Percentiles rank a stretch among this genome's conserved stretches.
These are phyloP conservation scores for Zeugodacus cucurbitae DNA, from an alignment of 1,140 invertebrate genomes.

Conservation along the genomic window DNA sequence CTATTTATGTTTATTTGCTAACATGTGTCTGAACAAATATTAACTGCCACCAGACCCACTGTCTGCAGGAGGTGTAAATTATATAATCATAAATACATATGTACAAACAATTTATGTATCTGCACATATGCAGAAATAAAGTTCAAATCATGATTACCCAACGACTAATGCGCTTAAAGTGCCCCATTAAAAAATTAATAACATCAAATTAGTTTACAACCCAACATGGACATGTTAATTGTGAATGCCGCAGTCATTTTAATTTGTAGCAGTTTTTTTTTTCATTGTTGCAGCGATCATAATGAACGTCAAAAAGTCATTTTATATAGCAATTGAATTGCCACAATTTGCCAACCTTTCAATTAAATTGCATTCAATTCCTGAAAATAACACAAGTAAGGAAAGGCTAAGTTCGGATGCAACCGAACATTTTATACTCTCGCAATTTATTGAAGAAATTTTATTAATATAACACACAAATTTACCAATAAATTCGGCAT, in stretches of 20 bases:
- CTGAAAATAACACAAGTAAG: too few species aligned
- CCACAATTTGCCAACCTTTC: conserved; percentile 18
- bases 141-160: neutral
- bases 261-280: too few species aligned
- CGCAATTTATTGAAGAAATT: too few species aligned
- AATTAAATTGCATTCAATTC: conserved; percentile 6
- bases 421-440: too few species aligned
- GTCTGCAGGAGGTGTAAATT: neutral
- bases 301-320: neutral
- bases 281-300: neutral
- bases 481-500: too few species aligned
- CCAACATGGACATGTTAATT: neutral
- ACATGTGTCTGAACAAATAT: neutral
- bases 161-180: neutral
- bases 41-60: neutral
- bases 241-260: neutral
- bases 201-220: neutral
- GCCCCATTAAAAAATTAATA: conserved; percentile 6
- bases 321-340: conserved; percentile 2
- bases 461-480: too few species aligned
- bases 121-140: neutral
- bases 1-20: neutral
- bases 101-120: neutral
- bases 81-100: neutral
- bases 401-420: too few species aligned